These are phyloP conservation scores for Unio pictorum DNA, from an alignment of 2,888 invertebrate species.

Conservation along the genomic window DNA sequence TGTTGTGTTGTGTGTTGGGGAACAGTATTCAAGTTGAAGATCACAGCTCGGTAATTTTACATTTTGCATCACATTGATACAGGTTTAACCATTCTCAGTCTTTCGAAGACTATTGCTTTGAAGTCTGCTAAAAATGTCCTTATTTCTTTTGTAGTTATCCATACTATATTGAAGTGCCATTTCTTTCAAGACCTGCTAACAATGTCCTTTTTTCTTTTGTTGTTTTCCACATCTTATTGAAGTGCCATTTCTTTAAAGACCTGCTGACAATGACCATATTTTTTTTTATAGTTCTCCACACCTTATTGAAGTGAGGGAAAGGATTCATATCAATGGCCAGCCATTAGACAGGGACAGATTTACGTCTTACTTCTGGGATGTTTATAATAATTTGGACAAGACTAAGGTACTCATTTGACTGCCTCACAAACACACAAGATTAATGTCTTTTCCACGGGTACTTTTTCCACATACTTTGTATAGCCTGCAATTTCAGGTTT, in stretches of 20 bases:
- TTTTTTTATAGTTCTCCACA: conserved; percentile 87
- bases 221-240: conserved; percentile 96
- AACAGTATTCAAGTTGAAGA: not conserved
- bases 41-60: conserved; percentile 1
- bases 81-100: not conserved
- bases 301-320: conserved; percentile 90
- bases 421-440: not conserved
- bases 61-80: not conserved
- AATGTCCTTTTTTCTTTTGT: conserved; percentile 16
- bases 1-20: not conserved
- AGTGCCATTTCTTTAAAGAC: conserved; percentile 72
- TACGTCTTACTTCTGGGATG: conserved; percentile 84
- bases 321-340: conserved; percentile 89
- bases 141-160: conserved; percentile 82
- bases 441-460: no score
- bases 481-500: no score
- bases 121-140: not conserved
- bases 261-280: not conserved
- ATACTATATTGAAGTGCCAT: conserved; percentile 86
- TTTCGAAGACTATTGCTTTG: not conserved
- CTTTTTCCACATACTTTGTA: no score
- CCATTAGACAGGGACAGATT: conserved; percentile 84
- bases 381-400: conserved; percentile 76
- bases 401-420: conserved; percentile 46
- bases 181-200: not conserved